Evolutionary conservation across 2,113 vertebrate genomes (phyloP).

Genomic region (Atractosteus spatula): DNA sequence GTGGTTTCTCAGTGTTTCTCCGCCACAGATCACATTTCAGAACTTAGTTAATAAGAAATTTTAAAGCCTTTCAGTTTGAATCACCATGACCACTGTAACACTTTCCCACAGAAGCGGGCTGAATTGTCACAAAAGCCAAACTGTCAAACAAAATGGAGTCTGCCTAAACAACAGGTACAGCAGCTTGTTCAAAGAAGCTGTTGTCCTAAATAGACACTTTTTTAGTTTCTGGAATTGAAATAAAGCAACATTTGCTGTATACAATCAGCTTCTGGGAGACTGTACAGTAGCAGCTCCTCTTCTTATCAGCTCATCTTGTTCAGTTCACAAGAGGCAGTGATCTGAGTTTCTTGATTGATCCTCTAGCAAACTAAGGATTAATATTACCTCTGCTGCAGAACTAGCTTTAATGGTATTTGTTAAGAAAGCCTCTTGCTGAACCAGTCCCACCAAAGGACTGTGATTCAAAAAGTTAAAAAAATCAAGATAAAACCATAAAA

Average conservation of each 20-base stretch:
- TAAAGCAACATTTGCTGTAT: neutral
- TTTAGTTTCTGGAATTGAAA: neutral
- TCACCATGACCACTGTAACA: neutral
- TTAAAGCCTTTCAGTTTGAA: neutral
- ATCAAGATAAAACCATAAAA: neutral
- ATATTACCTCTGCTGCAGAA: neutral
- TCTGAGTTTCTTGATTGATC: too few species aligned
- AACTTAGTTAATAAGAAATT: neutral
- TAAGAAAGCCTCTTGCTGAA: neutral
- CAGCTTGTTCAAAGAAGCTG: neutral
- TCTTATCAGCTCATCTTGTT: too few species aligned
- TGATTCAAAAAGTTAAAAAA: neutral
- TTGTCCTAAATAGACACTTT: neutral
- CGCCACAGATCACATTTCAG: neutral
- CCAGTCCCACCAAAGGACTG: neutral
- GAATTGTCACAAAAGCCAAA: neutral
- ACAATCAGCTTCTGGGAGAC: neutral
- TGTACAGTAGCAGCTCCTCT: too few species aligned
- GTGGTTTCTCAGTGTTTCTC: too few species aligned
- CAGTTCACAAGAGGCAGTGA: too few species aligned
- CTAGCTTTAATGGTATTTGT: neutral
- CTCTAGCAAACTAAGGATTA: neutral
- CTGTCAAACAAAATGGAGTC: neutral
- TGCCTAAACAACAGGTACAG: neutral
- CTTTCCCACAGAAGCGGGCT: neutral